phyloP scores from a whole-genome alignment of 2,113 vertebrate species.

The Psammodynastes pulverulentus region DNA sequence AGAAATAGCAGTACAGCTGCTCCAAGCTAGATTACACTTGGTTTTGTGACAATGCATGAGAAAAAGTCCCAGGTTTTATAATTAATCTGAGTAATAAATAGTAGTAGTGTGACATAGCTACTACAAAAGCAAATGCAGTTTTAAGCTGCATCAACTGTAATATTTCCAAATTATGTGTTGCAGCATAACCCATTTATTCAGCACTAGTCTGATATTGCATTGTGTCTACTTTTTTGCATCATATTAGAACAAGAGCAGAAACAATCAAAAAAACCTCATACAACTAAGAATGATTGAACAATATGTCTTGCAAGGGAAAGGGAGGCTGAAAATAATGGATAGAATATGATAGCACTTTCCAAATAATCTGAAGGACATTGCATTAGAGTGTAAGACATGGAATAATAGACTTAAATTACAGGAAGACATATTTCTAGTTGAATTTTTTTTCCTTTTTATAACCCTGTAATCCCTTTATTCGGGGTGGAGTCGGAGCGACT shows the following conservation, averaged over 20 bases:
- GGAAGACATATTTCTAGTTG: neutral
- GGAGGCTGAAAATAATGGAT: neutral
- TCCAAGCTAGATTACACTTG: neutral
- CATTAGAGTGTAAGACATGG: neutral
- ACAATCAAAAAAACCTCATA: neutral
- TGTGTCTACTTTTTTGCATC: neutral
- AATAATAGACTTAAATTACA: neutral
- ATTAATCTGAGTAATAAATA: neutral
- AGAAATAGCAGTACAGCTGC: neutral
- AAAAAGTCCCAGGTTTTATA: neutral
- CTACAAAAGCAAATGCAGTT: neutral
- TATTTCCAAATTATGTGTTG: neutral
- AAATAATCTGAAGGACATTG: neutral
- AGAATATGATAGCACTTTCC: neutral
- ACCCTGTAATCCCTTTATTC: neutral
- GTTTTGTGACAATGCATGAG: neutral
- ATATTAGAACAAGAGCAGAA: neutral
- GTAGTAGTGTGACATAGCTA: neutral
- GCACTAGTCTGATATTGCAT: neutral
- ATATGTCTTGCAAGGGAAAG: neutral
- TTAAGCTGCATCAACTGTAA: neutral
- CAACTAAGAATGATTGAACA: neutral
- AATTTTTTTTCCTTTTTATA: neutral
- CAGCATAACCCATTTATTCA: neutral
- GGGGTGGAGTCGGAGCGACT: accelerated